A percentile compares a stretch with the other conserved stretches of the same genome.
These are phyloP conservation scores for Brachycybe producta DNA, from an alignment of 2,888 invertebrate genomes.

Conservation along the genomic window DNA sequence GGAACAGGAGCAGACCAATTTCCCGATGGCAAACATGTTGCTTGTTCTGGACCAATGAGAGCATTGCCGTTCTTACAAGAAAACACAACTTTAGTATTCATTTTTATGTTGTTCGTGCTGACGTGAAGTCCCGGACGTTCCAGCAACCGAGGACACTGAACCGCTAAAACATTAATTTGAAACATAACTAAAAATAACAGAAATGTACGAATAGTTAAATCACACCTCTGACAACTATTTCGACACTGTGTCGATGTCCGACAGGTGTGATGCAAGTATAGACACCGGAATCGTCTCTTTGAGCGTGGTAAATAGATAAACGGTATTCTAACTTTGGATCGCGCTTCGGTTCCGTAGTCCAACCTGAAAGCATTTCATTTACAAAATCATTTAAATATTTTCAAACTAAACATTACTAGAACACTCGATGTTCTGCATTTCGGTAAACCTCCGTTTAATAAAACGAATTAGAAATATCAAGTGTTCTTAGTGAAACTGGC, in stretches of 20 bases:
- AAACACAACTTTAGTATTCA: constrained; percentile 59
- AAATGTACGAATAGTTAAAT: neutral
- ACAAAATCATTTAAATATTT: too few species aligned
- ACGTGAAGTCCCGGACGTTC: constrained; percentile 58
- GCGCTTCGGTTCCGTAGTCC: constrained; percentile 66
- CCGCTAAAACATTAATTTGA: constrained; percentile 37
- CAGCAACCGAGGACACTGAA: constrained; percentile 65
- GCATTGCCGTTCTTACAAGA: constrained; percentile 68
- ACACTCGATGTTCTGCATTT: too few species aligned
- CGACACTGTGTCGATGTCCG: constrained; percentile 59
- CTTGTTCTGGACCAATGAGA: constrained; percentile 58
- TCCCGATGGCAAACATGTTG: constrained; percentile 65
- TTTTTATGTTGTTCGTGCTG: constrained; percentile 54
- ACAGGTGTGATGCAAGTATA: constrained; percentile 78
- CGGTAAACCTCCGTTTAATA: too few species aligned
- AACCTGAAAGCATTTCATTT: constrained; percentile 36
- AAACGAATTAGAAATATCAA: too few species aligned
- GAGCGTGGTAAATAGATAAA: constrained; percentile 64
- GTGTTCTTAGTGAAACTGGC: too few species aligned
- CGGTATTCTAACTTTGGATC: constrained; percentile 67
- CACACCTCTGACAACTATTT: constrained; percentile 61
- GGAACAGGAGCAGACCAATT: constrained; percentile 75
- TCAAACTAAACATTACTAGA: too few species aligned
- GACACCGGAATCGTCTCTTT: constrained; percentile 66
- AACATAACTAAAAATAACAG: neutral